Base-by-base conservation (phyloP, 2,888 invertebrate species). In the Acleris cristana region DNA sequence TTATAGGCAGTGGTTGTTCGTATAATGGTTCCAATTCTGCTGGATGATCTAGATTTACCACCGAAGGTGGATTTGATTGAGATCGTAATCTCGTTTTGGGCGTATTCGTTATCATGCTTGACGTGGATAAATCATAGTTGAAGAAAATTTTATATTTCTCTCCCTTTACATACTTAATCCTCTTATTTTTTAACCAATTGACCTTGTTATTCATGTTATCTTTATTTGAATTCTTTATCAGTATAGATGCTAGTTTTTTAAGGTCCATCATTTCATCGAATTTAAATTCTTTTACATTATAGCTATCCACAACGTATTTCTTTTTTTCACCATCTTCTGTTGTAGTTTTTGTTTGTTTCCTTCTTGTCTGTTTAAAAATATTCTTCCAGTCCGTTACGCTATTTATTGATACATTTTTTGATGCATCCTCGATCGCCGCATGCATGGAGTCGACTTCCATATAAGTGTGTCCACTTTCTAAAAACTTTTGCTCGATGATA, bases 401-500 rank as follows among this genome's bases (percentile, higher is more conserved):
- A 44, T 44, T 44, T 44, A 12, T 5, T 44, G 16, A 44, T 44
- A 14, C 12, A 44, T 16, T 44, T 44, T 44, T 44, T 16, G 14
- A 40, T 12, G 40, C 40, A 40, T 40, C 23, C 23, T 23, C 23
- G 23, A 23, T 23, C 23, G 40, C 40, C 12, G 40, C 14, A 40
- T 40, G 40, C 40, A 40, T 40, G 40, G 14, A 40, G 14, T 40
- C 14, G 2, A 40, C 40, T 40, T 40, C 12, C 40, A 40, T 14
- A 23, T 23, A 23, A 23, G 23, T 23, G 3, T 23, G 23, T 23
- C 3, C 4, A 23, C 23, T 23, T 26, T 53, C 53, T 14, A 26
- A 53, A 53, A 53, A 53, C 16, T 21, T 53, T 23, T 54, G 54
- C 14, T 54, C 54, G 1, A 54, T 54, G 5, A 23, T 54, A n/a